Percentiles rank a stretch among this genome's conserved stretches.
phyloP scores from a whole-genome alignment of 2,113 vertebrate genomes.

The Vidua chalybeata region DNA sequence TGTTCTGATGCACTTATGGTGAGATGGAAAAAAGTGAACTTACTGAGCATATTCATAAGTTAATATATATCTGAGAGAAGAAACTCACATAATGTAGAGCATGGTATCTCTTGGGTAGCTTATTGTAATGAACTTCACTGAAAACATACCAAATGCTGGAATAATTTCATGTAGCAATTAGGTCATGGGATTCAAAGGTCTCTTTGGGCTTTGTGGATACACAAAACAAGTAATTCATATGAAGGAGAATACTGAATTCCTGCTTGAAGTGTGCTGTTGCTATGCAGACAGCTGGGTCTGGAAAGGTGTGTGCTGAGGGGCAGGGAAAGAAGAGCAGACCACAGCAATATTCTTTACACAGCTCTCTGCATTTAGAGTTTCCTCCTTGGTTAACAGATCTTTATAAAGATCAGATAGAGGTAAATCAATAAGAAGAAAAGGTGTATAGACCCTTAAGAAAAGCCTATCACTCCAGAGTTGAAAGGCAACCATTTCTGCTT shows the following conservation, averaged over 20 bases:
- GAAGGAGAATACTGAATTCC: neutral
- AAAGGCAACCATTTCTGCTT: neutral
- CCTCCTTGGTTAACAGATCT: neutral
- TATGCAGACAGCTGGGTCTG: neutral
- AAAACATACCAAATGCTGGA: neutral
- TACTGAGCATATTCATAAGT: neutral
- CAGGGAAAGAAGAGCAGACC: neutral
- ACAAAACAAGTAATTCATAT: neutral
- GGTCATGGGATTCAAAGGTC: neutral
- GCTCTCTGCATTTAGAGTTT: neutral
- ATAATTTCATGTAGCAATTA: constrained; percentile 32
- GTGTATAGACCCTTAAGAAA: neutral
- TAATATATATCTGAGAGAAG: neutral
- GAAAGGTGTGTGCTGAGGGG: neutral
- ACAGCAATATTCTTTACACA: neutral
- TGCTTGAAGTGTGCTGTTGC: neutral
- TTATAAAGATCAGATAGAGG: neutral
- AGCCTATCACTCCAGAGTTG: neutral
- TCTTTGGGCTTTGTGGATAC: neutral
- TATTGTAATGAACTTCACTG: constrained; percentile 30
- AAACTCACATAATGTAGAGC: neutral
- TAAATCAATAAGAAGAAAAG: neutral
- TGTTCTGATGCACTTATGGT: neutral
- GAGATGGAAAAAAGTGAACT: neutral
- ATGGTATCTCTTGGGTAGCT: neutral